These are phyloP conservation scores for Dromiciops gliroides DNA, from an alignment of 2,113 vertebrate species.

Conservation along the genomic window DNA sequence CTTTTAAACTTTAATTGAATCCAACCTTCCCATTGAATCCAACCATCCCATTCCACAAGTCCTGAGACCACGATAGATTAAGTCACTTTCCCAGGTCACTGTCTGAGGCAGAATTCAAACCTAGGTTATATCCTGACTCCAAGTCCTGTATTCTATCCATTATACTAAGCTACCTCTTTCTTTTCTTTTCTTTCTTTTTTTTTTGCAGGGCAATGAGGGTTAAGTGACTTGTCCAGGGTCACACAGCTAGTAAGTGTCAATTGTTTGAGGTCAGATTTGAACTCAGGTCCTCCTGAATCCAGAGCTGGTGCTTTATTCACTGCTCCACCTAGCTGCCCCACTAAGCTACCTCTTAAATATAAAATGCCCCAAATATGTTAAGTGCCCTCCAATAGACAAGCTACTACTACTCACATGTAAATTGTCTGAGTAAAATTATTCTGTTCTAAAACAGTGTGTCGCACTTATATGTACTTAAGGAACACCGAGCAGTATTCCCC, in stretches of 20 bases:
- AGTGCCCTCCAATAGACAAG: not conserved
- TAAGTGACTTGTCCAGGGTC: too few species aligned
- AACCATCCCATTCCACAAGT: not conserved
- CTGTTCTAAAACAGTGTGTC: not conserved
- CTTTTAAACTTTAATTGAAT: not conserved
- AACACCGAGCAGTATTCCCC: not conserved
- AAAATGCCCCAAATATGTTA: not conserved
- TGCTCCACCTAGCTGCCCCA: too few species aligned
- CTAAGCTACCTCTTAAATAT: not conserved
- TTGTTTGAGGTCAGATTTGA: not conserved
- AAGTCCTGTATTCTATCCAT: too few species aligned
- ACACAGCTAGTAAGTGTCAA: too few species aligned
- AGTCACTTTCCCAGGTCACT: too few species aligned
- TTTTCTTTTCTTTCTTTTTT: too few species aligned
- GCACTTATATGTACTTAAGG: not conserved
- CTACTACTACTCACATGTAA: not conserved
- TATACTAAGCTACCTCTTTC: too few species aligned
- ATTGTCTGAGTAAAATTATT: not conserved
- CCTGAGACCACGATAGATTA: not conserved
- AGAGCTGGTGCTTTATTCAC: not conserved
- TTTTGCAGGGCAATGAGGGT: too few species aligned
- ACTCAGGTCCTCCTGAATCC: not conserved
- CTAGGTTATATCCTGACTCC: too few species aligned
- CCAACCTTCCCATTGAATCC: not conserved
- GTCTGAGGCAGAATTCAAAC: too few species aligned